Evolutionary conservation across 2,113 vertebrate species (phyloP), one percentile per base, ranked within the genome.

Genomic region (Alexandromys fortis): DNA sequence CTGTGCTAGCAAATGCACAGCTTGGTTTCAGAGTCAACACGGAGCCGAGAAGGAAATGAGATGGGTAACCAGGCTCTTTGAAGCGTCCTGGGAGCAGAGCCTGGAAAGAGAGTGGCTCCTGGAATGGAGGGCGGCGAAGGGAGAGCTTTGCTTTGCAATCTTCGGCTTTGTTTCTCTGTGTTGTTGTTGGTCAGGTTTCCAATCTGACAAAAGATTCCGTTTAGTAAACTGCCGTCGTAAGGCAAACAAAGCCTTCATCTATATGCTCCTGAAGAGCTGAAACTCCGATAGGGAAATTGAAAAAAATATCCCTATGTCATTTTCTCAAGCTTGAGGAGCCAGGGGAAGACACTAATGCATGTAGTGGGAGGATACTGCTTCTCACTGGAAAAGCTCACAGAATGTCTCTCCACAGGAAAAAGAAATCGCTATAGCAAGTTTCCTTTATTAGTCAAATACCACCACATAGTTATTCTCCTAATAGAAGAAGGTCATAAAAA

Each of bases 31-130:
- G 96, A 82, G 67, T 83, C 68, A 92, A 65, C 38, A 78, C 38
- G 91, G 76, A 75, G 92, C 96, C 95, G 91, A 22, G 87, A 26
- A 73, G 89, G 49, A 94, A 97, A 96, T 95, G 89, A 97, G 77
- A 94, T 96, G 97, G 93, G 75, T 92, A 94, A 83, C 96, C 97
- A 97, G 97, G 97, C 97, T 98, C 96, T 97, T 97, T 92, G 61
- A 61, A 5, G 42, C 94, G 94, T 96, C 94, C 97, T 94, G 77
- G 86, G 72, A 91, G 68, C 47, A 72, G 77, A 61, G 33, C 11
- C 76, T 26, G 28, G 38, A 33, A 67, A 89, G 35, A 42, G 49
- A 94, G 70, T 90, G 65, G 58, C 12, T 93, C 42, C 35, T 89
- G 65, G 45, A 77, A 77, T 75, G 75, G 72, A 42, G 13, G 8